Evolutionary conservation across 2,888 invertebrate genomes (phyloP).

Genomic region (Apotomis turbidana): DNA sequence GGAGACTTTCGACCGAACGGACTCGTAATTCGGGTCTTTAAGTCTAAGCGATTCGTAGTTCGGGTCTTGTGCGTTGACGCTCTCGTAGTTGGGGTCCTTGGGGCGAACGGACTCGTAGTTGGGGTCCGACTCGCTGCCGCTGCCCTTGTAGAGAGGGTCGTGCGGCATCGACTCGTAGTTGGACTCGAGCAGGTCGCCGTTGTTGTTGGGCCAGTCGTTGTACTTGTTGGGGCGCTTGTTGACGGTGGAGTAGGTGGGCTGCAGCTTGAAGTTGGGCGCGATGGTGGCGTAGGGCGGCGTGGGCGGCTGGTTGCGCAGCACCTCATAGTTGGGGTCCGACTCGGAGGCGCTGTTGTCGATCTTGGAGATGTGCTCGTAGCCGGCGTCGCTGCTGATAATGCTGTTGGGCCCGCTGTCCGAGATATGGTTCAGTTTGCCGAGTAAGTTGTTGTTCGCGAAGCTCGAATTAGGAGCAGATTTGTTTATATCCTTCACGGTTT

Average conservation of each 20-base stretch:
- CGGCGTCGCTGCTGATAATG: constrained; percentile 86
- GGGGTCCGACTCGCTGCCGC: constrained; percentile 89
- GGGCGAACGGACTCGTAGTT: constrained; percentile 88
- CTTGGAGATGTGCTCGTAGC: constrained; percentile 87
- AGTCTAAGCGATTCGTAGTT: constrained; percentile 87
- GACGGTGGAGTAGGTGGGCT: constrained; percentile 82
- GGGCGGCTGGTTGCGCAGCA: constrained; percentile 84
- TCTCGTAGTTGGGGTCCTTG: constrained; percentile 88
- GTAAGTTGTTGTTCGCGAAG: constrained; percentile 64
- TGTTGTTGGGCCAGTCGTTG: constrained; percentile 81
- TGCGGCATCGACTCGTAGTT: constrained; percentile 91
- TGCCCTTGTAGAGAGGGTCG: constrained; percentile 84
- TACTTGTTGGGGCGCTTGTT: constrained; percentile 81
- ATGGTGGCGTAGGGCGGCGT: constrained; percentile 80
- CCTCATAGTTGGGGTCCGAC: constrained; percentile 92
- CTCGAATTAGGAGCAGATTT: constrained; percentile 58
- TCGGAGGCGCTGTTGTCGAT: constrained; percentile 81
- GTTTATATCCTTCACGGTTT: constrained; percentile 81
- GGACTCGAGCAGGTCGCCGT: constrained; percentile 85
- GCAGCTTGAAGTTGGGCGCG: constrained; percentile 72
- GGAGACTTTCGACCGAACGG: constrained; percentile 79
- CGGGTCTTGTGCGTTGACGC: constrained; percentile 86
- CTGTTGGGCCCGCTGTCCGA: constrained; percentile 84
- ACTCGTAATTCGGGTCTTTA: constrained; percentile 88
- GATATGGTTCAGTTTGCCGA: constrained; percentile 63